These are phyloP conservation scores for Tetheella fluctuosa DNA, from an alignment of 2,888 invertebrate genomes.

Conservation along the genomic window DNA sequence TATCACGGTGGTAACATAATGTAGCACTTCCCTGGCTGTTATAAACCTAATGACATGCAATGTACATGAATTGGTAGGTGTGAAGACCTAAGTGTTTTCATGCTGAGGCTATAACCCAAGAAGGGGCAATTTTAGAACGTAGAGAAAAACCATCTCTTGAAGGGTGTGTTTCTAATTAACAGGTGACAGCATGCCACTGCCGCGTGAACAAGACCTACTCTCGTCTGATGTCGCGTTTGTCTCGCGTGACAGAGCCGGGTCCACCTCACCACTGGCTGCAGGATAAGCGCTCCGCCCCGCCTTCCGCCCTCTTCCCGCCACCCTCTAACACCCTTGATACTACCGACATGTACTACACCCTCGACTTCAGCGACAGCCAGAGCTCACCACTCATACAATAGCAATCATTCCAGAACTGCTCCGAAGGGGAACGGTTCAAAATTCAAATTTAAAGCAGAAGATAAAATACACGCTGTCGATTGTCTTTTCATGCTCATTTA, in stretches of 20 bases:
- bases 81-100: too few species aligned
- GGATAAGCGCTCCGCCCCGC: constrained; percentile 75
- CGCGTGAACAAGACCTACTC: constrained; percentile 91
- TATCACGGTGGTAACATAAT: too few species aligned
- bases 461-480: constrained; percentile 4
- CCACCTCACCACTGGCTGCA: constrained; percentile 85
- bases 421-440: constrained; percentile 79
- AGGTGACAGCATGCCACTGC: constrained; percentile 92
- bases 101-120: too few species aligned
- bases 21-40: too few species aligned
- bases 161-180: constrained; percentile 43
- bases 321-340: constrained; percentile 84
- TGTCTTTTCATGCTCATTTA: not conserved
- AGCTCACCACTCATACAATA: constrained; percentile 90
- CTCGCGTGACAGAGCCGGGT: constrained; percentile 65
- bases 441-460: constrained; percentile 62
- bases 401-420: constrained; percentile 77
- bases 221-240: constrained; percentile 83
- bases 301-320: constrained; percentile 49
- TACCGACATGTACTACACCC: constrained; percentile 90
- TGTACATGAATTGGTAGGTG: too few species aligned
- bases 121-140: too few species aligned
- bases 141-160: too few species aligned
- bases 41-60: too few species aligned
- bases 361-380: constrained; percentile 91